Evolutionary conservation across 1,140 invertebrate genomes (phyloP).

Genomic region (Cotesia typhae): DNA sequence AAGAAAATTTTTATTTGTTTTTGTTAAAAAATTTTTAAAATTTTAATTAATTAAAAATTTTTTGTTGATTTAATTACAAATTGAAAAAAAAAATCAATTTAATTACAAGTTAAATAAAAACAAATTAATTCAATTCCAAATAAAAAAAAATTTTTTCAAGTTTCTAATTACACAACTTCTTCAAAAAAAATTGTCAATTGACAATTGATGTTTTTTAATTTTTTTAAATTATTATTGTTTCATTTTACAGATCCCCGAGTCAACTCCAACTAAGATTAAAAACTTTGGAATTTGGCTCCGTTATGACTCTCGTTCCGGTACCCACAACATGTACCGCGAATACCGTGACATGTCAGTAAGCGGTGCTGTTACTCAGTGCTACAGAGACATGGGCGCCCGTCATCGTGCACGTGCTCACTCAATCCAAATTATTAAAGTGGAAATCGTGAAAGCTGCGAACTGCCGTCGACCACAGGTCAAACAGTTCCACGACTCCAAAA

Average conservation of each 20-base stretch:
- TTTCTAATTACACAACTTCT: no score
- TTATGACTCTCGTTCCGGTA: constrained; percentile 96
- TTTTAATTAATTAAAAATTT: no score
- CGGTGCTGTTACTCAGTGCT: constrained; percentile 97
- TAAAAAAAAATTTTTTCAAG: background rate
- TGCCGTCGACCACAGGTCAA: constrained; percentile 94
- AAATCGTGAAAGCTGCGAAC: constrained; percentile 85
- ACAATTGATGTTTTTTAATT: background rate
- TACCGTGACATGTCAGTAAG: constrained; percentile 96
- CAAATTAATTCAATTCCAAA: background rate
- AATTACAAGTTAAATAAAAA: background rate
- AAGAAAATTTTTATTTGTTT: no score
- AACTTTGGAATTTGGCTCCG: constrained; percentile 99
- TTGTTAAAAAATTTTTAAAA: no score
- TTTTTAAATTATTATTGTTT: background rate
- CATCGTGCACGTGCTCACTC: constrained; percentile 97
- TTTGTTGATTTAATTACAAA: no score
- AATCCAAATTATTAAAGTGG: constrained; percentile 98
- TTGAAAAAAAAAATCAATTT: background rate
- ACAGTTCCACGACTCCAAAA: constrained; percentile 97
- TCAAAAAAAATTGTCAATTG: background rate
- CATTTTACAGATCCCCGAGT: constrained; percentile 80
- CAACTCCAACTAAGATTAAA: constrained; percentile 92
- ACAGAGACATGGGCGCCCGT: constrained; percentile 98
- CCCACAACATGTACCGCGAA: constrained; percentile 99